phyloP scores from a whole-genome alignment of 2,888 invertebrate species.

The Dicyrtomina minuta region DNA sequence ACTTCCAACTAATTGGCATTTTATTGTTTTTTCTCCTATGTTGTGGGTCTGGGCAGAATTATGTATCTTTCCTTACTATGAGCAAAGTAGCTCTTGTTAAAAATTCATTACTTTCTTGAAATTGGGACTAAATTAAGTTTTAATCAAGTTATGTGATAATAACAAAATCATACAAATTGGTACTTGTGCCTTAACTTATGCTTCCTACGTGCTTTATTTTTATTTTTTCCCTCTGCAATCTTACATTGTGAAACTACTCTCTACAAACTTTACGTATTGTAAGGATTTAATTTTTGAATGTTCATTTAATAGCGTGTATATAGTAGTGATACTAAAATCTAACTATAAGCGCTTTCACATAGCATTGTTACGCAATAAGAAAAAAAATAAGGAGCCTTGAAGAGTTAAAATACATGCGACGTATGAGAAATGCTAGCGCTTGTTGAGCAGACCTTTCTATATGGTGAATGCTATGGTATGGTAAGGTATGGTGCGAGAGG shows the following conservation, averaged over 20 bases:
- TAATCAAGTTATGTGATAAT: not conserved
- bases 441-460: too few relatives aligned
- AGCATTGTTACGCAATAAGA: too few relatives aligned
- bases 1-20: conserved; percentile 19
- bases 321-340: too few relatives aligned
- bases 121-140: conserved; percentile 2
- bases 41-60: not conserved
- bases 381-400: not conserved
- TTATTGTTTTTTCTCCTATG: conserved; percentile 25
- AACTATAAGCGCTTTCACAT: too few relatives aligned
- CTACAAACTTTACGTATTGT: too few relatives aligned
- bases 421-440: not conserved
- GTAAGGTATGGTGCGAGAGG: too few relatives aligned
- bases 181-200: not conserved
- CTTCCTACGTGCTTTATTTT: not conserved
- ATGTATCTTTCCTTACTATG: not conserved
- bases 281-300: too few relatives aligned
- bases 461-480: too few relatives aligned
- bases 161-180: not conserved
- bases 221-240: too few relatives aligned
- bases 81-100: not conserved
- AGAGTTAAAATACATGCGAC: not conserved
- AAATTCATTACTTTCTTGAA: conserved; percentile 1
- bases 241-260: too few relatives aligned
- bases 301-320: too few relatives aligned